Evolutionary conservation across 2,888 invertebrate species (phyloP).

Genomic region (Drosophila anceps): DNA sequence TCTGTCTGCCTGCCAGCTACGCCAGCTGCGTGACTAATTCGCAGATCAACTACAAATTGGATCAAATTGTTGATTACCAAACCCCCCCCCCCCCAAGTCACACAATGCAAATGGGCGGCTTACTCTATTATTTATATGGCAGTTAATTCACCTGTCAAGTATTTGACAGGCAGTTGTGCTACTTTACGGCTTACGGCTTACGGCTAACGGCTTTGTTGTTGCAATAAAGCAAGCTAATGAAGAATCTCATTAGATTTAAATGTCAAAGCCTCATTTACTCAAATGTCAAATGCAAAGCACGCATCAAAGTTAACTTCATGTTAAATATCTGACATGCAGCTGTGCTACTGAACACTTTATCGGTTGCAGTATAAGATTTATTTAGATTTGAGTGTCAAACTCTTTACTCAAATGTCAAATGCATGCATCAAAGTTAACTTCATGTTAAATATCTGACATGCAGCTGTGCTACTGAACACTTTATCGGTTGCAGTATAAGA

Average conservation of each 20-base stretch:
- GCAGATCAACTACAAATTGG: conserved; percentile 16
- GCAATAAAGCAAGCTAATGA: no score
- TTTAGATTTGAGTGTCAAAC: not conserved
- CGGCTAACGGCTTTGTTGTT: no score
- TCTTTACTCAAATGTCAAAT: no score
- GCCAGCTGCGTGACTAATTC: conserved; percentile 9
- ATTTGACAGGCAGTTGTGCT: not conserved
- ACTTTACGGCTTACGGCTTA: not conserved
- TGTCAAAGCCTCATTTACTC: not conserved
- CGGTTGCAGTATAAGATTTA: no score
- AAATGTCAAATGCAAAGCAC: not conserved
- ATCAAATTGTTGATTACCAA: not conserved
- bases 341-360: no score
- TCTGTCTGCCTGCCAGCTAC: conserved; percentile 1
- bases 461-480: not conserved
- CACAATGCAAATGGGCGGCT: not conserved
- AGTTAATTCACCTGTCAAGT: conserved; percentile 6
- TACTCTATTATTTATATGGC: not conserved
- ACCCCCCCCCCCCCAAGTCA: no score
- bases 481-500: no score
- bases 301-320: not conserved
- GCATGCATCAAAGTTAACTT: not conserved
- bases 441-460: not conserved
- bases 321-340: conserved; percentile 4
- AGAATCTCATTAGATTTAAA: not conserved